Conservation (phyloP, 2,888 invertebrate species). For the Mechanitis messenoides region DNA sequence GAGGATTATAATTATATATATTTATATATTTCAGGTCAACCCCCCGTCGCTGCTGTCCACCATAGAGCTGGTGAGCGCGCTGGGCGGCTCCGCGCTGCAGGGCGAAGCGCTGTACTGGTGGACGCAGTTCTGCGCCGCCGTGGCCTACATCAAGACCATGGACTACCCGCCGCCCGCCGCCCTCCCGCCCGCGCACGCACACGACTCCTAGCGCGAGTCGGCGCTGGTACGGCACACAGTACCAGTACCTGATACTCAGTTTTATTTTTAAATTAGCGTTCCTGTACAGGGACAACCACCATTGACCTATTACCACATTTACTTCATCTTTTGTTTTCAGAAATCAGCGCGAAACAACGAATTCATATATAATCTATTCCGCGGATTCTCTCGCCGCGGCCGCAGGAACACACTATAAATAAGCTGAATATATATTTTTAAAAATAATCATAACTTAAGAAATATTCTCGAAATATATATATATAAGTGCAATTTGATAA, state of each 20-base stretch:
- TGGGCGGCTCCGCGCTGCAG: constrained; percentile 87
- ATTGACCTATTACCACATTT: neutral
- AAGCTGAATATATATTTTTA: neutral
- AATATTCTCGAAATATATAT: constrained; percentile 5
- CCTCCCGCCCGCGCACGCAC: constrained; percentile 3
- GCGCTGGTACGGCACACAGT: constrained; percentile 34
- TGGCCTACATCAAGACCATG: constrained; percentile 99
- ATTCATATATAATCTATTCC: constrained; percentile 34
- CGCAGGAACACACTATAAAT: constrained; percentile 53
- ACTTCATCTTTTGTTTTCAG: constrained; percentile 36
- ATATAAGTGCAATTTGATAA: constrained; percentile 10
- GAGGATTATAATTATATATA: no score
- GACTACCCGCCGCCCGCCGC: constrained; percentile 76
- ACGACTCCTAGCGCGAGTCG: constrained; percentile 53
- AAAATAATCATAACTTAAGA: neutral
- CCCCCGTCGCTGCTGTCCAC: constrained; percentile 95
- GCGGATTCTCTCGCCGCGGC: constrained; percentile 34
- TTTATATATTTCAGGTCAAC: constrained; percentile 82
- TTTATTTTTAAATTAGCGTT: no score
- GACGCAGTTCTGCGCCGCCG: constrained; percentile 98
- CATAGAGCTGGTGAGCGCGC: constrained; percentile 95
- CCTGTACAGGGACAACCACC: no score
- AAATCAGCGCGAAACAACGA: constrained; percentile 54
- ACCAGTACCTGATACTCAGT: neutral
- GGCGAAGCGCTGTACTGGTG: constrained; percentile 98